These are phyloP conservation scores for Pipistrellus nathusii DNA, from an alignment of 2,797 vertebrate genomes.

Conservation along the genomic window DNA sequence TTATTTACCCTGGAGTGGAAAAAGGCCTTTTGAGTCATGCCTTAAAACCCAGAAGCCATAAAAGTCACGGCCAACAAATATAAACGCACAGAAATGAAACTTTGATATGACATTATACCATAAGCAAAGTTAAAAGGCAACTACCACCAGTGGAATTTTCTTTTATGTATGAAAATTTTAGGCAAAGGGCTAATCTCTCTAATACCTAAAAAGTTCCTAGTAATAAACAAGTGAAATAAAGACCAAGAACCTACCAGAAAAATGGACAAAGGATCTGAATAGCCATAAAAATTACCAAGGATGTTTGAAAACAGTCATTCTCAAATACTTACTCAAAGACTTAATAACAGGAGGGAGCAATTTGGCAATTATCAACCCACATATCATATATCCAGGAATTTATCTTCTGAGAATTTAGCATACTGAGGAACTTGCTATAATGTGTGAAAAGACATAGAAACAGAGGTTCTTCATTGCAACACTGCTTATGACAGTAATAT, in stretches of 20 bases:
- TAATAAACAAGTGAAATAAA: conserved; percentile 34
- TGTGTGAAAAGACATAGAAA: not conserved
- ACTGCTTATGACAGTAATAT: not conserved
- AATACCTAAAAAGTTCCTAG: not conserved
- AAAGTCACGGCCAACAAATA: conserved; percentile 1
- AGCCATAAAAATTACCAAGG: not conserved
- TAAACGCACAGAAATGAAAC: conserved; percentile 1
- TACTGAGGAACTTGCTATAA: not conserved
- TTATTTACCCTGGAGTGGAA: not conserved
- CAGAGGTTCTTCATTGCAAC: not conserved
- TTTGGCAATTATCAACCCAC: not conserved
- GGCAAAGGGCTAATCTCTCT: not conserved
- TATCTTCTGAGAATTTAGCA: not conserved
- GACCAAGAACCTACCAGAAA: not conserved
- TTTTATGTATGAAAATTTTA: not conserved
- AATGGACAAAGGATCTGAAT: not conserved
- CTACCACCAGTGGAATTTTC: not conserved
- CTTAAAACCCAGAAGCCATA: conserved; percentile 30
- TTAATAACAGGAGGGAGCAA: not conserved
- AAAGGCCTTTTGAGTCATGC: not conserved
- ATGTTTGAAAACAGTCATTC: conserved; percentile 10
- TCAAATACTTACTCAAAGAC: not conserved
- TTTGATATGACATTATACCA: not conserved
- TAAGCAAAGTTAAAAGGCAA: conserved; percentile 46
- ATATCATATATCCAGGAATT: not conserved